phyloP scores from a whole-genome alignment of 2,797 vertebrate species.

The Cephalopachus bancanus region DNA sequence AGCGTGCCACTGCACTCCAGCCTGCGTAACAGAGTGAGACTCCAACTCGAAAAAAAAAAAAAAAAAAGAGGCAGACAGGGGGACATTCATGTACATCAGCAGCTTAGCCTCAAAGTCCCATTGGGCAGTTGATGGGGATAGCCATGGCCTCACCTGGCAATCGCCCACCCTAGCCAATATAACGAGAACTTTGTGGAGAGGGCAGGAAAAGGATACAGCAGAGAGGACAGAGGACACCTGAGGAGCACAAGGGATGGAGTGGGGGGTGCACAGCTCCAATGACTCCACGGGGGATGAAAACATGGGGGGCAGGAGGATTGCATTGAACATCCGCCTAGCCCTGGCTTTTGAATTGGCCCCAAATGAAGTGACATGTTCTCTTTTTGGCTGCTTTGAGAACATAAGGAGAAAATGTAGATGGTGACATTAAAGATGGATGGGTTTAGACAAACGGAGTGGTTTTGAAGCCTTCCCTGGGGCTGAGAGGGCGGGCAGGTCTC shows the following conservation, averaged over 20 bases:
- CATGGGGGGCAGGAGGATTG: fast-evolving
- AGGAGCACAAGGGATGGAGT: background rate
- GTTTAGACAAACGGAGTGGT: conserved; percentile 70
- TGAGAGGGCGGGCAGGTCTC: conserved; percentile 58
- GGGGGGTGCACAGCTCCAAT: background rate
- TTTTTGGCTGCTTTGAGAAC: conserved; percentile 74
- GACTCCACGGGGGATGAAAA: background rate
- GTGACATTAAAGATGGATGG: conserved; percentile 77
- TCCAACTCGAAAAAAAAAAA: no score
- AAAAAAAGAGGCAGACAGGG: background rate
- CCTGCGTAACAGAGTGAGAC: no score
- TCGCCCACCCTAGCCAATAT: background rate
- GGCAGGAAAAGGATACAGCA: fast-evolving
- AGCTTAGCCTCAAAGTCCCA: background rate
- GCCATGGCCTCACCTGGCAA: background rate
- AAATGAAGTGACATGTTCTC: conserved; percentile 79
- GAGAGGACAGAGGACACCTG: background rate
- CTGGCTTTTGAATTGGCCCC: conserved; percentile 72
- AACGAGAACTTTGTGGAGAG: background rate
- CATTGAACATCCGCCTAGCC: background rate
- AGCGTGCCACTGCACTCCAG: no score
- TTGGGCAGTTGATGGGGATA: background rate
- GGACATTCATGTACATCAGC: background rate
- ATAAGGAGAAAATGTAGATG: conserved; percentile 51
- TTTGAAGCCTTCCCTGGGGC: conserved; percentile 64